Evolutionary conservation across 2,113 vertebrate genomes (phyloP).

Genomic region (Protomyctophum bolini): DNA sequence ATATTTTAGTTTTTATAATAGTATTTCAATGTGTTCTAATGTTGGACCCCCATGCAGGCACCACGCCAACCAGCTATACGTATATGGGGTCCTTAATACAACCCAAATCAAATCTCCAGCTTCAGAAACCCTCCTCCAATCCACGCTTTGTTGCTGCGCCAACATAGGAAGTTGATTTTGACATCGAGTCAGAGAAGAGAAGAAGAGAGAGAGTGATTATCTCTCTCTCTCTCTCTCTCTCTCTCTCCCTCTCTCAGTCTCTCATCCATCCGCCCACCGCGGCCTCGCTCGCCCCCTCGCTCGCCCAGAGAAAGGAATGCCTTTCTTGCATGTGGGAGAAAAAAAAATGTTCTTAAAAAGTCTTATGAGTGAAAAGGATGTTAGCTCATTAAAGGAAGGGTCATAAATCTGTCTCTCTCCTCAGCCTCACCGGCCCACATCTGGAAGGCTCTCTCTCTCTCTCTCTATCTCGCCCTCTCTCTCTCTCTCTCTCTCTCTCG

Average conservation of each 20-base stretch:
- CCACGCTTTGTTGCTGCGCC: constrained; percentile 16
- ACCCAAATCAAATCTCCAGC: too few species aligned
- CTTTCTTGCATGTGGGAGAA: constrained; percentile 67
- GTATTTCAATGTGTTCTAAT: too few species aligned
- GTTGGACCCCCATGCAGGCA: too few species aligned
- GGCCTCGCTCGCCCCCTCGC: constrained; percentile 22
- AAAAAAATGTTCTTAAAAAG: constrained; percentile 66
- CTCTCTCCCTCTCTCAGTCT: not conserved
- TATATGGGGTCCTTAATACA: too few species aligned
- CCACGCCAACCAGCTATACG: too few species aligned
- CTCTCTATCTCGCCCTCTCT: not conserved
- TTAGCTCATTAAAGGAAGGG: constrained; percentile 79
- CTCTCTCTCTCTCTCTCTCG: constrained; percentile 11
- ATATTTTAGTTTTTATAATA: too few species aligned
- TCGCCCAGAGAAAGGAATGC: constrained; percentile 42
- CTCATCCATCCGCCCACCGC: constrained; percentile 5
- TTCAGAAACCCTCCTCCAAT: constrained; percentile 10
- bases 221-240: not conserved
- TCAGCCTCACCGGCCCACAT: constrained; percentile 76
- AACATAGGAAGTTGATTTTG: constrained; percentile 14
- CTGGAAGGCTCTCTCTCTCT: constrained; percentile 48
- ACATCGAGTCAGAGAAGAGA: not conserved
- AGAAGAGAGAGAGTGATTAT: too few species aligned
- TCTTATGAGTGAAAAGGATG: constrained; percentile 80
- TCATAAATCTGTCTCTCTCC: constrained; percentile 76